Percentiles rank a stretch among this genome's conserved stretches.
phyloP scores from a whole-genome alignment of 30 jellyfish, hydroid and myxozoan genomes.

The Sanderia malayensis region DNA sequence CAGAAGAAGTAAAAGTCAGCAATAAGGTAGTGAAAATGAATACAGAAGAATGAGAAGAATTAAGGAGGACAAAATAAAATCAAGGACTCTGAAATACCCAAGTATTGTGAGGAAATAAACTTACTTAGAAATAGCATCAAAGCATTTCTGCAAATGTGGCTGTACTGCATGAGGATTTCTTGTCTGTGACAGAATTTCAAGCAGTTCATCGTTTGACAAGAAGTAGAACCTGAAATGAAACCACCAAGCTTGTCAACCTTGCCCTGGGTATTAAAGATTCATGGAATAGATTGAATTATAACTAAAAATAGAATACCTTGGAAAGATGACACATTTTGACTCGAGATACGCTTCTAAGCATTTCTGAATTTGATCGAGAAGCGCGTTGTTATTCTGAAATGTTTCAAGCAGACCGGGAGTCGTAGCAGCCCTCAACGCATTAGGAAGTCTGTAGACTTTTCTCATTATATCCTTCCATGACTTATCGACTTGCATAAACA shows the following conservation, averaged over 20 bases:
- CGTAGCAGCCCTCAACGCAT: constrained; percentile 98
- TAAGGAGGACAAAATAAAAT: no score
- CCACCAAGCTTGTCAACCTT: no score
- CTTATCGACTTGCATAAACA: constrained; percentile 98
- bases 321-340: constrained; percentile 95
- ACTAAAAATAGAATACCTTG: constrained; percentile 63
- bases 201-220: constrained; percentile 93
- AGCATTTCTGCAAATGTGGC: constrained; percentile 98
- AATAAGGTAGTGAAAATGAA: no score
- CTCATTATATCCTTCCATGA: constrained; percentile 99
- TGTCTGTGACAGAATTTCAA: constrained; percentile 97
- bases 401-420: constrained; percentile 96
- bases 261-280: no score
- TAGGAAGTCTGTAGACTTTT: constrained; percentile 91
- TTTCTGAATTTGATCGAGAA: constrained; percentile 96
- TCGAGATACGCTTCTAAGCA: constrained; percentile 98
- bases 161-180: constrained; percentile 99
- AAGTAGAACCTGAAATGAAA: constrained; percentile 71
- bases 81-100: no score
- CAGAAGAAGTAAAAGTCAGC: no score
- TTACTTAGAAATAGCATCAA: constrained; percentile 93
- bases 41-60: no score
- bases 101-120: constrained; percentile 1
- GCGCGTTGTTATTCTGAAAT: constrained; percentile 81
- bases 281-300: no score